These are phyloP conservation scores for Styela clava DNA, from an alignment of 23 tunicate genomes.

Conservation along the genomic window DNA sequence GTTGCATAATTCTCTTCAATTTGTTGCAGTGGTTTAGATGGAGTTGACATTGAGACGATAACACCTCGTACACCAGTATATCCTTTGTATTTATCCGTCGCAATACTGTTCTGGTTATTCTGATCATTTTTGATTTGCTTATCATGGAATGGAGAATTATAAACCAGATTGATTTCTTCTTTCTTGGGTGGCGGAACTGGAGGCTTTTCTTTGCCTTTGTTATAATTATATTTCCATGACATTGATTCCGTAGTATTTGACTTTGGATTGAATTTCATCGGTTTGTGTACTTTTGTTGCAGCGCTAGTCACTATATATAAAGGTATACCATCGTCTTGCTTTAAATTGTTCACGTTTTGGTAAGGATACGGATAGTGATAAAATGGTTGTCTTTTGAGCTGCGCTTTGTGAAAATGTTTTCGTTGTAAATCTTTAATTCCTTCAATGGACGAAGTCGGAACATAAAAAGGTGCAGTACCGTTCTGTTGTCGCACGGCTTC, in stretches of 20 bases:
- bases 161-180: neutral
- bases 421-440: slow-evolving; percentile 20
- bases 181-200: neutral
- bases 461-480: slow-evolving; percentile 26
- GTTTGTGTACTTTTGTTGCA: slow-evolving; percentile 36
- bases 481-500: slow-evolving; percentile 67
- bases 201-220: neutral
- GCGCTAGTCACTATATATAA: slow-evolving; percentile 74
- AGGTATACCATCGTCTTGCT: slow-evolving; percentile 26
- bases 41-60: slow-evolving; percentile 5
- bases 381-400: slow-evolving; percentile 57
- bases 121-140: neutral
- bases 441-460: slow-evolving; percentile 28
- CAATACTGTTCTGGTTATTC: neutral
- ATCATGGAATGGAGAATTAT: slow-evolving; percentile 19
- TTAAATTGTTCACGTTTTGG: neutral
- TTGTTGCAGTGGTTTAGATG: neutral
- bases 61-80: slow-evolving; percentile 27
- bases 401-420: slow-evolving; percentile 34
- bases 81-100: neutral
- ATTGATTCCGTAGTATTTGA: neutral
- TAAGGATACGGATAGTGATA: slow-evolving; percentile 65
- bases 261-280: neutral
- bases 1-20: neutral
- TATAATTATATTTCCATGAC: neutral